These are phyloP conservation scores for Triops longicaudatus DNA, from an alignment of 1,140 invertebrate species.

Conservation along the genomic window DNA sequence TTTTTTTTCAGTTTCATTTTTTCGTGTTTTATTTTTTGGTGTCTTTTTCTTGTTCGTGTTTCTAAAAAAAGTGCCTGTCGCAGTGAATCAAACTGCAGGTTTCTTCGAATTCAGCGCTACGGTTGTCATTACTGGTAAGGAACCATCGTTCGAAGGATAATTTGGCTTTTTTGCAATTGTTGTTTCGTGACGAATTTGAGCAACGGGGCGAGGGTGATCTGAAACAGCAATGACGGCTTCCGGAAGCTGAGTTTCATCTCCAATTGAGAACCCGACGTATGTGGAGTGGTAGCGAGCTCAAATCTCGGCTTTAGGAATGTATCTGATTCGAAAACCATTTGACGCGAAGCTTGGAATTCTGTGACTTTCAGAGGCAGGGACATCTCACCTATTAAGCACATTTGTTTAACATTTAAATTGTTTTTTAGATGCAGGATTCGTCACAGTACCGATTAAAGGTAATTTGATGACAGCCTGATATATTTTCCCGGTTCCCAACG, in stretches of 20 bases:
- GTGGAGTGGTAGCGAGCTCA: background rate
- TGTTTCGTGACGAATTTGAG: background rate
- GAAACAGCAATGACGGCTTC: background rate
- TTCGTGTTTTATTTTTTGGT: too few species aligned
- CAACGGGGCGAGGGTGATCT: background rate
- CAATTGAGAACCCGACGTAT: background rate
- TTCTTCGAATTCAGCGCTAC: too few species aligned
- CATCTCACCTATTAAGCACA: background rate
- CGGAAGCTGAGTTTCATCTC: conserved; percentile 5
- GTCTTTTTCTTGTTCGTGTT: too few species aligned
- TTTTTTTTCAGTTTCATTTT: too few species aligned
- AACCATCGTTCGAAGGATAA: background rate
- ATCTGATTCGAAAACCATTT: background rate
- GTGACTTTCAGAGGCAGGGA: background rate
- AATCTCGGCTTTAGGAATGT: background rate
- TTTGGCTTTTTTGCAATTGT: background rate
- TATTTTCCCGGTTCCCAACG: background rate
- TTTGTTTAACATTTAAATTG: background rate
- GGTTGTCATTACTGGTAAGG: background rate
- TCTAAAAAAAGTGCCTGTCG: too few species aligned
- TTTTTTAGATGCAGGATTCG: background rate
- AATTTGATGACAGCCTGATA: background rate
- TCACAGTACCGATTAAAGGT: background rate
- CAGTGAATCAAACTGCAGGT: too few species aligned
- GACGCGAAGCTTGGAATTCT: background rate